Conservation (phyloP, 2,797 vertebrate genomes). For the Labroides dimidiatus region DNA sequence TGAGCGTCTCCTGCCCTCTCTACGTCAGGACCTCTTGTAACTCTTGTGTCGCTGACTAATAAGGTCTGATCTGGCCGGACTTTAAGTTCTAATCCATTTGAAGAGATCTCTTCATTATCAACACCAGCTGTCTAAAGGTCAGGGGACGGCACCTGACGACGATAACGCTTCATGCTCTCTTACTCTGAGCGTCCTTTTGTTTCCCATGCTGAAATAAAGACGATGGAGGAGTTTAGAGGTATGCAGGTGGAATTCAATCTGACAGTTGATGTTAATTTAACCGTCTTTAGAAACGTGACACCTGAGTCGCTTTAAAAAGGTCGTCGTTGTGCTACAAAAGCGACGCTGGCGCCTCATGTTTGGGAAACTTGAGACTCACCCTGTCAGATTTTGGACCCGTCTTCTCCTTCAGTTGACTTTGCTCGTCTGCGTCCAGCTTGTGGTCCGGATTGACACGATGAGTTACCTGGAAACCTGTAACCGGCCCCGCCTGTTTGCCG, state of each 20-base stretch:
- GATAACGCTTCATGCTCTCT: neutral
- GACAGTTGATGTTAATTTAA: conserved; percentile 7
- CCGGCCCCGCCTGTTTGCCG: conserved; percentile 57
- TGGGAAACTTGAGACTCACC: neutral
- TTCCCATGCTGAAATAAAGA: neutral
- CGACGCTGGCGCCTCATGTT: conserved; percentile 23
- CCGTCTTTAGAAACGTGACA: conserved; percentile 44
- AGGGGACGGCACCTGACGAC: neutral
- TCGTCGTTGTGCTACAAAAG: conserved; percentile 50
- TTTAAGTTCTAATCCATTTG: conserved; percentile 35
- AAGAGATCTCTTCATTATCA: conserved; percentile 19
- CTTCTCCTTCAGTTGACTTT: neutral
- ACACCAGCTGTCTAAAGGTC: conserved; percentile 13
- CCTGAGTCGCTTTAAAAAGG: conserved; percentile 16
- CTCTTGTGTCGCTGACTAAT: neutral
- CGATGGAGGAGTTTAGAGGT: neutral
- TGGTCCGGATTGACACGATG: conserved; percentile 23
- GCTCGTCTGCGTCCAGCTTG: conserved; percentile 1
- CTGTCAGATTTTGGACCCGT: neutral
- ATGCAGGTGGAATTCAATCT: conserved; percentile 29
- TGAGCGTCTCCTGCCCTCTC: conserved; percentile 14
- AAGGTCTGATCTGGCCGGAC: conserved; percentile 18
- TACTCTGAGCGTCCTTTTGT: neutral
- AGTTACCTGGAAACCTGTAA: conserved; percentile 60
- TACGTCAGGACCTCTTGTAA: conserved; percentile 11